Evolutionary conservation across 2,888 invertebrate species (phyloP), one percentile per base, ranked within the genome.

Genomic region (Noctua comes): DNA sequence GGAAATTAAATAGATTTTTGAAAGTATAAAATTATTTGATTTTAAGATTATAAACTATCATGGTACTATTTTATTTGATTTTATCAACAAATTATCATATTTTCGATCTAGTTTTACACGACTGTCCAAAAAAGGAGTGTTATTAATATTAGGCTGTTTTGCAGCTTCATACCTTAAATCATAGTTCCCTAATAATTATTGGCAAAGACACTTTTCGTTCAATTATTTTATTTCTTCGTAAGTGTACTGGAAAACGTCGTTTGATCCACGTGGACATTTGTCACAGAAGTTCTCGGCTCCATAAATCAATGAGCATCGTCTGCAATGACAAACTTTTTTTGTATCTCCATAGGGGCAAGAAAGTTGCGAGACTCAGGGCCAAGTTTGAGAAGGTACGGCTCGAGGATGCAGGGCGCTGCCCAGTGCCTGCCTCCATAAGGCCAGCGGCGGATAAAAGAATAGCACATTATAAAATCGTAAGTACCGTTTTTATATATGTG

Each of bases 331-430:
- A n/a, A 36, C 1, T n/a, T n/a, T 18, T 48, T 36, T 48, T 62
- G 27, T 36, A 27, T 40, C 3, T 51, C 1, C 31, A 4, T 48
- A 82, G 76, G 57, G 43, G 76, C n/a, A 69, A 82, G 13, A 69
- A 59, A 16, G 40, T 83, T 46, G 80, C 83, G 24, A 83, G 51
- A n/a, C 48, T 76, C 43, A 77, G 65, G 48, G 69, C 31, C 24
- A 82, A 48, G 13, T 59, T 70, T 27, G 65, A 83, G 48, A 66
- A n/a, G 43, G 40, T 64, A n/a, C 24, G 0, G 48, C 43, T 0
- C 5, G 18, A 43, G 43, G 54, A 77, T 51, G 70, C 77, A 18
- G 18, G 7, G 51, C 66, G 59, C 16, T 80, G 77, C 21, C 11
- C 36, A 18, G 59, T 83, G 57, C 77, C 77, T 43, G 69, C 77